Evolutionary conservation across 2,888 invertebrate species (phyloP).

Genomic region (Dynastes maya): DNA sequence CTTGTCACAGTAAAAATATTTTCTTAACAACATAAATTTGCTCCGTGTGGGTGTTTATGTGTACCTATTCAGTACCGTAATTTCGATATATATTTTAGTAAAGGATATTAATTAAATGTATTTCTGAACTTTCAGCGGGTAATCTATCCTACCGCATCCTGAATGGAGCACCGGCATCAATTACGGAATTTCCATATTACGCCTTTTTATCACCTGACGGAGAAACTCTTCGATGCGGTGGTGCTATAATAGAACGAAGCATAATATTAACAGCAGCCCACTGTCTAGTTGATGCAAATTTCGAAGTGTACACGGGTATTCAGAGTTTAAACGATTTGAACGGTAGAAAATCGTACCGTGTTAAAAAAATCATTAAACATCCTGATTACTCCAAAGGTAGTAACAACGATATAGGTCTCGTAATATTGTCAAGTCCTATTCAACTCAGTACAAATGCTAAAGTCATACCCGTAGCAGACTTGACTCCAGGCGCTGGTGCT

Average conservation of each 20-base stretch:
- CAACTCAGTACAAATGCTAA: background rate
- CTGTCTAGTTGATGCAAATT: background rate
- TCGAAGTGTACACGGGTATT: conserved; percentile 2
- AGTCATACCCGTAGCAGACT: background rate
- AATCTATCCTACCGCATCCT: background rate
- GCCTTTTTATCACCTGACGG: background rate
- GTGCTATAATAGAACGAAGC: background rate
- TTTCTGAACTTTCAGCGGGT: background rate
- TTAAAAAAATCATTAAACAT: background rate
- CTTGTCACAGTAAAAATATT: no score
- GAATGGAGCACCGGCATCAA: background rate
- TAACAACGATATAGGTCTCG: background rate
- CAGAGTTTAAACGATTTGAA: background rate
- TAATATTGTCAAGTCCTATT: background rate
- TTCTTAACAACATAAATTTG: no score
- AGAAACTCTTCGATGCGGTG: conserved; percentile 2
- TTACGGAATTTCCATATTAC: conserved; percentile 1
- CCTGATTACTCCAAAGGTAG: background rate
- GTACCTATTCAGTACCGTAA: no score
- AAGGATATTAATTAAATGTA: no score
- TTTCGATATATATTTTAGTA: no score
- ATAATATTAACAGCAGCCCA: conserved; percentile 28
- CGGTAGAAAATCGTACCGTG: background rate
- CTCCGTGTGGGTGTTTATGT: no score
- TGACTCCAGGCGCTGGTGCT: background rate